Conservation (phyloP, 2,797 vertebrate species). For the Neomorphus geoffroyi region DNA sequence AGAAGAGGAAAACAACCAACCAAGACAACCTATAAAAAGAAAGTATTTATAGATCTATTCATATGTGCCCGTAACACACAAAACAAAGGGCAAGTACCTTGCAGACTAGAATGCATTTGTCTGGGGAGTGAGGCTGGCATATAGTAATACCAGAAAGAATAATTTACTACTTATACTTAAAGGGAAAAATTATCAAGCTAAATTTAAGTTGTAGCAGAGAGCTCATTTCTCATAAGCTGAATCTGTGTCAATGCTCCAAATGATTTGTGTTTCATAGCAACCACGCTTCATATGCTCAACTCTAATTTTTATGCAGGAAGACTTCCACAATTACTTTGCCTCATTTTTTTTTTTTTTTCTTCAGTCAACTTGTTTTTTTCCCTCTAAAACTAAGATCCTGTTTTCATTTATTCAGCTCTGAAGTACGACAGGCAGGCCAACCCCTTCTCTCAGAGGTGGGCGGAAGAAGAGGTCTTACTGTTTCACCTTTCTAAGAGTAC, state of each 20-base stretch:
- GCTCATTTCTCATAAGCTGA: neutral
- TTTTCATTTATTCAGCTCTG: neutral
- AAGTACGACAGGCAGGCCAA: neutral
- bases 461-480: neutral
- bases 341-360: neutral
- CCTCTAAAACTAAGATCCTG: neutral
- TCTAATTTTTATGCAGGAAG: neutral
- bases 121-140: neutral
- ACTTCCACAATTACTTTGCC: neutral
- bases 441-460: neutral
- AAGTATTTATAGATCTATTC: neutral
- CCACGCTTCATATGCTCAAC: neutral
- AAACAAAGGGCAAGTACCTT: neutral
- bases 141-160: neutral
- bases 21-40: neutral
- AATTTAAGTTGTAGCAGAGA: neutral
- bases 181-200: neutral
- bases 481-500: neutral
- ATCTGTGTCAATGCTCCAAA: neutral
- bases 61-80: neutral
- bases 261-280: neutral
- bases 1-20: neutral
- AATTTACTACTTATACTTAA: neutral
- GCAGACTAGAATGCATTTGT: fast-evolving
- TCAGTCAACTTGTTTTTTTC: too few species aligned